Base-by-base conservation (phyloP, 2,113 vertebrate species). In the Mirounga angustirostris region DNA sequence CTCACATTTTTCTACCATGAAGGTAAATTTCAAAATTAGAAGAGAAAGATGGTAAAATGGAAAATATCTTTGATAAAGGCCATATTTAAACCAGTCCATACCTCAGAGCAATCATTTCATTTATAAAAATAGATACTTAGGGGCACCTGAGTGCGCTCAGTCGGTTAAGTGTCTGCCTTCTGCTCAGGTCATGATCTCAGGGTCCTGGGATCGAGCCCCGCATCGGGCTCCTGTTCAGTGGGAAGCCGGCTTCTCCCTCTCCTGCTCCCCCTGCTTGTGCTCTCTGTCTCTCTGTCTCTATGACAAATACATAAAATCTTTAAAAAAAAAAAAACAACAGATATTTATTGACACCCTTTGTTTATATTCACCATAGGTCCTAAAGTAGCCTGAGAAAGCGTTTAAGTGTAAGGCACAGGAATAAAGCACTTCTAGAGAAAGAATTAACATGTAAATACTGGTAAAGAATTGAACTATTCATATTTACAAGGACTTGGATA, bases 31-130 rank as follows among this genome's bases (percentile, higher is more conserved):
- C 16, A 79, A 89, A 90, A 91, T 54, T 6, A 26, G 63, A n/a
- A 89, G 46, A 86, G 82, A 65, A 71, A 84, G 36, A 36, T 22
- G 89, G 83, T 33, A n/a, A 84, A 95, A 81, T 65, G 40, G 13
- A 96, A 97, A 97, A 69, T 24, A 80, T 63, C 43, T 81, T 61
- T 71, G 33, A 46, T 40, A 81, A 93, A 97, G n/a, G 30, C 7
- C 7, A 8, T 71, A 28, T 73, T 78, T 96, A 83, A 85, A 56
- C 12, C 10, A 95, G 18, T 81, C 12, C 28, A 21, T 94, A 84
- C 94, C 43, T 87, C 78, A 85, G n/a, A 18, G 12, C 24, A 69
- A 67, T 85, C 22, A 61, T 93, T 95, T 96, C 10, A 54, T 56
- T 58, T 76, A 26, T 43, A 78, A 83, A 87, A 90, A 30, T 22